Evolutionary conservation across 2,797 vertebrate species (phyloP), one percentile per base, ranked within the genome.

Genomic region (Pseudomugil tenellus): DNA sequence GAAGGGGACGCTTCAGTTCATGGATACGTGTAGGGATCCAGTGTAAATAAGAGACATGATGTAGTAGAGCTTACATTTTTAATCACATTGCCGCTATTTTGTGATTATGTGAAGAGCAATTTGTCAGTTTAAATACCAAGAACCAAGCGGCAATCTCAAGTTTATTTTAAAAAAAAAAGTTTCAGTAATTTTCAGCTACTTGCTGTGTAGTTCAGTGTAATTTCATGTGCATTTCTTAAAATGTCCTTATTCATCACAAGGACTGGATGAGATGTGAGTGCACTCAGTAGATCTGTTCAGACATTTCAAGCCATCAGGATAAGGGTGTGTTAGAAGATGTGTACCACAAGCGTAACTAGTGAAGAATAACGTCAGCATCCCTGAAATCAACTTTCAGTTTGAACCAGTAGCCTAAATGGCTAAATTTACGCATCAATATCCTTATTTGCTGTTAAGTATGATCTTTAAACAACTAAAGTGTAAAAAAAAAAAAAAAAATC

Each of bases 401-500:
- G 61, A 74, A 28, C 41, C 41, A 66, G 39, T 11, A 63, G 60
- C 41, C 21, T 57, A 67, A 69, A 81, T 56, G 23, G 72, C n/a
- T 51, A 3, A 19, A 62, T 58, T 63, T 52, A 64, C 71, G 82
- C 67, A 62, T 80, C 35, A 39, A 57, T 39, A 67, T 56, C 46
- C 46, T 79, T 66, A 32, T 63, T 75, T n/a, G 69, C 67, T 46
- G 65, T 56, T 61, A 34, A 77, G 62, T 48, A 64, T 35, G 35
- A 73, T 80, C 62, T 83, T 53, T 46, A 70, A 65, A 73, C 76
- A 67, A 58, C 79, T 4, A 14, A 26, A 23, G 23, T n/a, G 19
- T 8, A 58, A 32, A 63, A 41, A 60, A 55, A 58, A 31, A n/a
- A 17, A 41, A 37, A 59, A 58, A 68, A 52, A 76, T 25, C 59